Conservation (phyloP, 2,888 invertebrate species). For the Conchocele bisecta region DNA sequence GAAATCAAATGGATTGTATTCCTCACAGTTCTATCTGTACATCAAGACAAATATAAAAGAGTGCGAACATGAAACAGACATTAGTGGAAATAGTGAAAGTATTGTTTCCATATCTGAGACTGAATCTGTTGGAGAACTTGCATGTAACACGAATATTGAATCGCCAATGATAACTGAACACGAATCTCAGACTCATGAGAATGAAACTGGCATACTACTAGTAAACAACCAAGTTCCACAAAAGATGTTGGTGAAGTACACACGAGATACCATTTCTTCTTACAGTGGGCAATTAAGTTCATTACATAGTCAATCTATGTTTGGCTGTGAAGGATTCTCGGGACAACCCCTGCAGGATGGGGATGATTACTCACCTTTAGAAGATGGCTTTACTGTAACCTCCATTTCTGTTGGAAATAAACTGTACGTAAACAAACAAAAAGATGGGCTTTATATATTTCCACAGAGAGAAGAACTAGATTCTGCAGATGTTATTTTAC, state of each 20-base stretch:
- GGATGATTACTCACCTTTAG: constrained; percentile 1
- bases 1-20: background rate
- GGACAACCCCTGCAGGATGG: background rate
- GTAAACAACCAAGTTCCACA: too few relatives aligned
- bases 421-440: background rate
- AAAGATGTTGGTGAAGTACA: too few relatives aligned
- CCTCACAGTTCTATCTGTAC: constrained; percentile 1
- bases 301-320: background rate
- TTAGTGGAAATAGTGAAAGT: too few relatives aligned
- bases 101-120: too few relatives aligned
- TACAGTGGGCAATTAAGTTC: background rate
- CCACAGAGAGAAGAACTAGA: background rate
- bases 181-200: too few relatives aligned
- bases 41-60: too few relatives aligned
- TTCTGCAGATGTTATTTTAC: background rate
- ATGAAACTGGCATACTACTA: too few relatives aligned
- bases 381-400: constrained; percentile 7
- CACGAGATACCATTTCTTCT: too few relatives aligned
- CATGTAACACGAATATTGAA: too few relatives aligned
- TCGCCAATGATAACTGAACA: too few relatives aligned
- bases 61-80: too few relatives aligned
- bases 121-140: too few relatives aligned
- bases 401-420: constrained; percentile 1
- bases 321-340: constrained; percentile 4
- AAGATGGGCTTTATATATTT: background rate